These are phyloP conservation scores for Mastigias papua DNA, from an alignment of 30 jellyfish, hydroid and myxozoan species.

Conservation along the genomic window DNA sequence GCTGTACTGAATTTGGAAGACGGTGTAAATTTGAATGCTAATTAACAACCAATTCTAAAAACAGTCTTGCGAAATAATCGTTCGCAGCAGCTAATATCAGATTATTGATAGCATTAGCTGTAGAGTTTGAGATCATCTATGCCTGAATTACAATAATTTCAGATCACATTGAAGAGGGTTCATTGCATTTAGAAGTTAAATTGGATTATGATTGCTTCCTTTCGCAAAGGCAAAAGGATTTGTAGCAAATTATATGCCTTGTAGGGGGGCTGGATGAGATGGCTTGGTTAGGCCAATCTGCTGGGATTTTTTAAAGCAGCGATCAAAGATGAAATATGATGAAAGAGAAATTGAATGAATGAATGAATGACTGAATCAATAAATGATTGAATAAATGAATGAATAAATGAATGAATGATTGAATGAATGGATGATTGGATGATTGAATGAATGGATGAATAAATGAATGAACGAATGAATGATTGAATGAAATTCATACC, in stretches of 20 bases:
- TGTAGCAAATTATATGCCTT: no score
- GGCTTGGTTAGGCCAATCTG: no score
- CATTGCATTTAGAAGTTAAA: neutral
- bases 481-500: neutral
- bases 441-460: neutral
- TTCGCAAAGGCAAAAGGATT: neutral
- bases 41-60: neutral
- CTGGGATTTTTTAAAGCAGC: no score
- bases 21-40: neutral
- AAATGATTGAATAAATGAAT: neutral
- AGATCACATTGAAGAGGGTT: neutral
- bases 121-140: neutral
- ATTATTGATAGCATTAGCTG: neutral
- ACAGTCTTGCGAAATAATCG: neutral
- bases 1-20: neutral
- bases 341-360: no score
- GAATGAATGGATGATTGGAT: neutral
- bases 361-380: neutral
- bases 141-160: neutral
- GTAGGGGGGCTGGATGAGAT: no score
- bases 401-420: neutral
- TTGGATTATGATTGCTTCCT: neutral
- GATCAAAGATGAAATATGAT: no score
- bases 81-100: constrained; percentile 17
- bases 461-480: neutral